These are phyloP conservation scores for Scophthalmus maximus DNA, from an alignment of 2,113 vertebrate genomes.

Conservation along the genomic window DNA sequence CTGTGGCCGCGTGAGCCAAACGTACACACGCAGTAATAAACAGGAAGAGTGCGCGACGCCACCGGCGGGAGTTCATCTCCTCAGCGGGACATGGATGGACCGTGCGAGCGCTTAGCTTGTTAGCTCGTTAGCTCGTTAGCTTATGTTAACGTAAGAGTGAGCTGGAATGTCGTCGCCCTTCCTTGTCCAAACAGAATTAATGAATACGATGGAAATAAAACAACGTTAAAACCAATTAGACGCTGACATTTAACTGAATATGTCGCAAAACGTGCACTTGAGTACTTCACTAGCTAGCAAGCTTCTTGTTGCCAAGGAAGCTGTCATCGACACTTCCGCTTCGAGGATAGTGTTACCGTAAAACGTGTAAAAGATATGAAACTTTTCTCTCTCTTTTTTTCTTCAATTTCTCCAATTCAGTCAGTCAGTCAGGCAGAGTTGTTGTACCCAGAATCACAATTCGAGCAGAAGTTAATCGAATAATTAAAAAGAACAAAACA, in stretches of 20 bases:
- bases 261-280: too few relatives aligned
- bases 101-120: not conserved
- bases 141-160: not conserved
- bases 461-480: too few relatives aligned
- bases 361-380: constrained; percentile 17
- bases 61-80: constrained; percentile 48
- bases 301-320: constrained; percentile 73
- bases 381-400: not conserved
- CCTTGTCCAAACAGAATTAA: not conserved
- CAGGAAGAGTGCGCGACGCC: not conserved
- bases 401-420: too few relatives aligned
- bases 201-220: not conserved
- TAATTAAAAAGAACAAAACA: too few relatives aligned
- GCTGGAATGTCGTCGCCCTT: not conserved
- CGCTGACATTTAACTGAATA: not conserved
- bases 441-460: too few relatives aligned
- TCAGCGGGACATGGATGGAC: not conserved
- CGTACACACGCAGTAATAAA: constrained; percentile 27
- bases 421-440: too few relatives aligned
- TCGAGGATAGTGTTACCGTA: constrained; percentile 43
- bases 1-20: constrained; percentile 34
- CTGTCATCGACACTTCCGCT: constrained; percentile 57
- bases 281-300: too few relatives aligned
- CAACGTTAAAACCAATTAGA: not conserved
- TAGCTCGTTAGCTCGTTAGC: not conserved